Base-by-base conservation (phyloP, 2,888 invertebrate species). In the Troides aeacus region DNA sequence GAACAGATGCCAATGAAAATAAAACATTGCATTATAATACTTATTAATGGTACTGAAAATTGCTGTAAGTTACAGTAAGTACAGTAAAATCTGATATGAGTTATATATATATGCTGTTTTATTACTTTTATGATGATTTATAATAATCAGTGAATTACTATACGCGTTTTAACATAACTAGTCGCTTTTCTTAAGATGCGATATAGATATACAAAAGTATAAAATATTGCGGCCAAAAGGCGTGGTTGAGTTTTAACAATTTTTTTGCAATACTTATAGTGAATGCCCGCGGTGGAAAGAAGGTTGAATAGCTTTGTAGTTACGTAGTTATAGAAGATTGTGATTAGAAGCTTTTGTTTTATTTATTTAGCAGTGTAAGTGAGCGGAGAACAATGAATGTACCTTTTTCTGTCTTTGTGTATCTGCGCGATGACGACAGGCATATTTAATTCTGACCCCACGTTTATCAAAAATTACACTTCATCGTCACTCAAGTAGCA, bases 331-430 rank as follows among this genome's bases (percentile, higher is more conserved):
- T n/a, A 15, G 23, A 58, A 58, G 21, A 58, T 2, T 23, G 23
- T 58, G 24, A 58, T 23, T 58, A n/a, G 57, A 23, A 58, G 23
- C 53, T n/a, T 53, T 53, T 53, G 53, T n/a, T 53, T 53, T n/a
- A 24, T 58, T 58, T 58, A 23, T 23, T 58, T 57, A 21, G 21
- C 8, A 57, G n/a, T 24, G 57, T 58, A 23, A 56, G 18, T 8
- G 23, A 58, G n/a, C 57, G 57, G 23, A 53, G 53, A 53, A 23
- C 24, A 58, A 58, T 24, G n/a, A 23, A 23, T 58, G 15, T 58
- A 24, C 57, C 2, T 58, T 58, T 58, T 58, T 58, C 23, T 8
- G 57, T 23, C 23, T 23, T 4, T 53, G n/a, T 4, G 15, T 18
- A 18, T n/a, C 18, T 30, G 30, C 30, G 4, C 30, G 30, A 30